phyloP scores from a whole-genome alignment of 2,797 vertebrate species.

The Staurois parvus region DNA sequence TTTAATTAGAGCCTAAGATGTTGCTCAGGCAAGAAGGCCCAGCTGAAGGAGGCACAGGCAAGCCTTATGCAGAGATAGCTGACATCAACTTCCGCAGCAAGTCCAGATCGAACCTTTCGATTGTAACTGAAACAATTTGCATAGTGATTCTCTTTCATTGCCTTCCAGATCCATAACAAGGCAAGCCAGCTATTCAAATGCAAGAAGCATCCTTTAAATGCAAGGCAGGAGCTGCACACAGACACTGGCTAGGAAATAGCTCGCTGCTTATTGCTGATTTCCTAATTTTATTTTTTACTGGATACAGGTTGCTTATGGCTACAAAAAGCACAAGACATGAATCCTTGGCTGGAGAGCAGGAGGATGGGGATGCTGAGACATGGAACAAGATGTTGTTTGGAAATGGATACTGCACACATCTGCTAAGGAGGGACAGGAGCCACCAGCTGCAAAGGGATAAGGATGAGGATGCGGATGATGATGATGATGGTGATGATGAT shows the following conservation, averaged over 20 bases:
- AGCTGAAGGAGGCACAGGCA: slow-evolving; percentile 71
- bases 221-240: slow-evolving; percentile 76
- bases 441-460: slow-evolving; percentile 52
- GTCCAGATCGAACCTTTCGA: slow-evolving; percentile 98
- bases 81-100: slow-evolving; percentile 87
- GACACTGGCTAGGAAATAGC: slow-evolving; percentile 69
- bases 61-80: slow-evolving; percentile 86
- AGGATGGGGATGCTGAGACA: slow-evolving; percentile 74
- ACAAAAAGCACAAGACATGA: slow-evolving; percentile 72
- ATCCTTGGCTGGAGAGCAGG: slow-evolving; percentile 79
- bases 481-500: slow-evolving; percentile 57
- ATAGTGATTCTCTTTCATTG: slow-evolving; percentile 96
- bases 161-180: slow-evolving; percentile 90
- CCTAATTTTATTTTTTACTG: slow-evolving; percentile 65
- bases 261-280: slow-evolving; percentile 52
- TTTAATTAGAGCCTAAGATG: slow-evolving; percentile 74
- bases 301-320: slow-evolving; percentile 77
- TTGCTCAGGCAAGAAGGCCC: slow-evolving; percentile 73
- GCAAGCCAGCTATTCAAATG: slow-evolving; percentile 93
- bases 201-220: slow-evolving; percentile 86
- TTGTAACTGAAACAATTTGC: slow-evolving; percentile 99
- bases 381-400: slow-evolving; percentile 64
- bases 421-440: slow-evolving; percentile 11
- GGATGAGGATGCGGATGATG: too few species aligned
- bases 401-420: slow-evolving; percentile 62